Evolutionary conservation across 2,797 vertebrate genomes (phyloP), one percentile per base, ranked within the genome.

Genomic region (Brachyalestes nurse): DNA sequence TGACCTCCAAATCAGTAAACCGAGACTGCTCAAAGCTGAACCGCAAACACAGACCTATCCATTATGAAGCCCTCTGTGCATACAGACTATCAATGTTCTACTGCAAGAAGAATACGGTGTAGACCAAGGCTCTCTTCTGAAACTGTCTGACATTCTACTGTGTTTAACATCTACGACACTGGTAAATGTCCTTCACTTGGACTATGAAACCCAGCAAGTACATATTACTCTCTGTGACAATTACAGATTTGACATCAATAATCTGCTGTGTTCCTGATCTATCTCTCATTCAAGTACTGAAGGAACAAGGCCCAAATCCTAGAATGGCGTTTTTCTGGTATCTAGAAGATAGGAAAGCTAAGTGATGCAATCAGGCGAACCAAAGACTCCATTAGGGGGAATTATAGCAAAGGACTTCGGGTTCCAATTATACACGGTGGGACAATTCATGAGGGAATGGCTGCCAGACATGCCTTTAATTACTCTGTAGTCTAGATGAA

Each of bases 311-410:
- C 69, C n/a, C 53, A 66, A 6, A 51, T 64, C 16, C 21, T 49
- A 34, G 47, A 45, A 61, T n/a, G 13, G 16, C 57, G 62, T 34
- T 21, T 72, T 60, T 62, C 62, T 55, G 42, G 77, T 61, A 58
- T 28, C 9, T 23, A 25, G 51, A 38, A 60, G 79, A 82, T 38
- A 53, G 25, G 13, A 73, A 66, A 72, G 81, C 74, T 82, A 62
- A 73, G 71, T 69, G 13, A 72, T 76, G 75, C 60, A 71, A 76
- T 83, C 34, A 75, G 38, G 40, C 53, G 23, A 80, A 81, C 69
- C 45, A 76, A 70, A 70, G 57, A 75, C 55, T 72, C 62, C 57
- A 82, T 84, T 82, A 82, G 49, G 21, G 45, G 80, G 23, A 77
- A 57, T 74, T 83, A 74, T 14, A 77, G 62, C 62, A 19, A 73